Base-by-base conservation (phyloP, 2,113 vertebrate genomes). In the Machaerirhynchus nigripectus region DNA sequence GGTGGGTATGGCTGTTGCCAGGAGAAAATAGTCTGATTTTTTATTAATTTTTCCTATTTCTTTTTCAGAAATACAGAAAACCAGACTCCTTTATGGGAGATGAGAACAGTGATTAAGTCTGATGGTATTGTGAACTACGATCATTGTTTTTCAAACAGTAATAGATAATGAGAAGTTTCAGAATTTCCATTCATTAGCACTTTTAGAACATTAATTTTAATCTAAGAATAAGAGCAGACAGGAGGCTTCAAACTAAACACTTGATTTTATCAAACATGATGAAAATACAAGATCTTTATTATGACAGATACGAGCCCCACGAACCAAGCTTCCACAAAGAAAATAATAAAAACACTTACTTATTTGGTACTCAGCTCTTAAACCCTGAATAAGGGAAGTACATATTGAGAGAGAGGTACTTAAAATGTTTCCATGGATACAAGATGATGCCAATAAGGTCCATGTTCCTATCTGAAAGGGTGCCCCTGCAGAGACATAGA, bases 361-460 rank as follows among this genome's bases (percentile, higher is more conserved):
- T 98, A 98, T 97, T 98, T 73, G 82, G 95, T 96, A 97, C 96
- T 98, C 97, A 95, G 97, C 97, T 97, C 98, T 98, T 97, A 98
- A 98, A 97, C 84, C 91, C 96, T 97, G 97, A 98, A 97, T 94
- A 98, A 97, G 97, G 96, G 96, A 98, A 98, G 97, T 96, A 97
- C 96, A 98, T 98, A 98, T 97, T 97, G 96, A 98, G 96, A 98
- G 94, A 98, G 96, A 98, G 97, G 98, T 98, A 98, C 97, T 98
- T 98, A 97, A 98, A 97, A 97, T 59, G 98, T 99, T 99, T 98
- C 99, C 99, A 98, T 99, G 98, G 98, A 97, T 98, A 99, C 98
- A 96, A 97, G 98, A 97, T 97, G 98, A 99, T 98, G 98, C 98
- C 97, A 98, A 98, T 98, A 97, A 98, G 97, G 98, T 97, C 97